Evolutionary conservation across 1,140 invertebrate genomes (phyloP), one percentile per base, ranked within the genome.

Genomic region (Ectropis grisescens): DNA sequence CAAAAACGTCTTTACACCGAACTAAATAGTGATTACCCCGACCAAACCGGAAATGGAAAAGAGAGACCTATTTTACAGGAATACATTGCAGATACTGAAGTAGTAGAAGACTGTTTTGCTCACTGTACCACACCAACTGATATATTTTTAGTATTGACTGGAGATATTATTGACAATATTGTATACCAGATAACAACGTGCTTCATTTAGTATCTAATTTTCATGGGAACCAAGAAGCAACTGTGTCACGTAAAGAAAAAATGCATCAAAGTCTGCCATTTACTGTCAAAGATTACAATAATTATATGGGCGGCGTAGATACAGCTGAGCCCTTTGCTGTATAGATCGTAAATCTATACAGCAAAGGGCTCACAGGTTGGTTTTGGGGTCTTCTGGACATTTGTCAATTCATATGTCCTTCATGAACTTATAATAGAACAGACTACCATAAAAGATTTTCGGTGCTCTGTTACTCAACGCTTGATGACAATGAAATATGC

Each of bases 341-440:
- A 54, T 64, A 37, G 47, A 66, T 47, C 46, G 59, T 29, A 69
- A 69, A 48, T 62, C 51, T 42, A n/a, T n/a, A n/a, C 47, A 52
- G 33, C 65, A 69, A 48, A 70, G 68, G 66, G 72, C 61, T 60
- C 54, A 70, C 36, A 56, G 52, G 29, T 57, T 72, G 32, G n/a
- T 67, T 72, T 51, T 72, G 58, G 47, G 50, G 58, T 49, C 35
- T 45, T 43, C 33, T 60, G 11, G 51, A 65, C 34, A 49, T 60
- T 62, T 43, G 49, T 53, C 33, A 52, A 57, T 53, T 29, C 45
- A 44, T 57, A 44, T 39, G 45, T 57, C 36, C 45, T 53, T 47
- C 30, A 53, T 47, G 41, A 47, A 49, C 54, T 53, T 13, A 47
- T 52, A 52, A 49, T 52, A 40, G 14, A 57, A 53, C 24, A 52